Evolutionary conservation across 1,140 invertebrate species (phyloP), one percentile per base, ranked within the genome.

Genomic region (Battus philenor): DNA sequence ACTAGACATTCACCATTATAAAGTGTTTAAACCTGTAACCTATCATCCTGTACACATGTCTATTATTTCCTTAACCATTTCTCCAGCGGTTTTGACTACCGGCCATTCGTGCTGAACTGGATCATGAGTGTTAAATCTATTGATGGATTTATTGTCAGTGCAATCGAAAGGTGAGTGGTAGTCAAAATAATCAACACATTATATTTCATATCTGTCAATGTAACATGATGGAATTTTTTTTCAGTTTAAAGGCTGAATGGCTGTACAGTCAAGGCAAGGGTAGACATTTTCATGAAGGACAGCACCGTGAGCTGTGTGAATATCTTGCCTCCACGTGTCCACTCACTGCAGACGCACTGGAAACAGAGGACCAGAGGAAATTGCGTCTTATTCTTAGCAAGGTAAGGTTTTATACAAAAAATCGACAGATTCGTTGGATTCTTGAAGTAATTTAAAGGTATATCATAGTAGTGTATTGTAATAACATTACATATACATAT

Each of bases 81-180:
- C 67, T 71, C 34, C 87, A 95, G 94, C 81, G 92, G 92, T 18
- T 97, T 97, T 87, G 94, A 97, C 79, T 96, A 97, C 85, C 90
- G 96, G 50, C 95, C 96, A 27, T 97, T 95, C 88, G 89, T 97
- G 48, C 90, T 97, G 44, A 97, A 97, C 85, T 97, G 96, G 95
- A 95, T 95, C 80, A 90, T 95, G 88, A 93, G 90, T 72, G 89
- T 97, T 1, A 93, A 93, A 77, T 90, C 93, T 8, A 92, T 98
- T 29, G 96, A 98, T 87, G 95, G 95, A 24, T 95, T 92, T 82
- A 90, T 93, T 39, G 93, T 97, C 34, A 93, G 93, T 77, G 93
- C 95, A 30, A 93, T 96, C 63, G 96, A 98, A 89, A 94, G 93
- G 94, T 95, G 87, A 87, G 71, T n/a, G n/a, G n/a, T n/a, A n/a